Evolutionary conservation across 2,888 invertebrate species (phyloP).

Genomic region (Neoscelio sp.): DNA sequence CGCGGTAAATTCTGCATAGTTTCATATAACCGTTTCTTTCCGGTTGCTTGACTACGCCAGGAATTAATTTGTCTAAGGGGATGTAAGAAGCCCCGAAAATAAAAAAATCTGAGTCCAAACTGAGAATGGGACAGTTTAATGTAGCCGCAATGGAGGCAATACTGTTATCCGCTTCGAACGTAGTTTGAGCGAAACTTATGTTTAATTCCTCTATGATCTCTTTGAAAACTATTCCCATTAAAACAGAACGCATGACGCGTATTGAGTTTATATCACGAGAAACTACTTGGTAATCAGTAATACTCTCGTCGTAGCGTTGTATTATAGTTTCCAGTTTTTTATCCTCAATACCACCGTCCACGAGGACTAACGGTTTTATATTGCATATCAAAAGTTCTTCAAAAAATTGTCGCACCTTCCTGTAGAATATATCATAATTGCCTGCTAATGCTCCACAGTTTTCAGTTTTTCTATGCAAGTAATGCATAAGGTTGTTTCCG

Average conservation of each 20-base stretch:
- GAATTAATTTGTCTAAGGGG: too few species aligned
- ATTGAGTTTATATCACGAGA: conserved; percentile 84
- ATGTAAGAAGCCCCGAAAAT: conserved; percentile 92
- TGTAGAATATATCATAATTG: conserved; percentile 91
- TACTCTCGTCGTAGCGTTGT: conserved; percentile 85
- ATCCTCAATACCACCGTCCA: conserved; percentile 91
- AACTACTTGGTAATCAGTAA: conserved; percentile 77
- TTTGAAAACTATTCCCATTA: conserved; percentile 90
- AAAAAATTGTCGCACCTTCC: conserved; percentile 88
- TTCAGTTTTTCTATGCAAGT: conserved; percentile 87
- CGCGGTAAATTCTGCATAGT: conserved; percentile 89
- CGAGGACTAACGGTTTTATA: conserved; percentile 88
- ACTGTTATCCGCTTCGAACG: conserved; percentile 95
- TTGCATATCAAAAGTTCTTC: conserved; percentile 88
- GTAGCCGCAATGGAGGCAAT: conserved; percentile 92
- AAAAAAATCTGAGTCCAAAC: conserved; percentile 97
- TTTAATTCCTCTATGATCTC: conserved; percentile 87
- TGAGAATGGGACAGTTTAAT: conserved; percentile 93
- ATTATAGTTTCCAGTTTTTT: conserved; percentile 89
- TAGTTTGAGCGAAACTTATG: conserved; percentile 89
- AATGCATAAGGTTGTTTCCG: conserved; percentile 90
- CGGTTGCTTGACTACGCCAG: too few species aligned
- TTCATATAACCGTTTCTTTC: conserved; percentile 81
- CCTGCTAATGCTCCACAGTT: conserved; percentile 92
- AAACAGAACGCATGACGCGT: conserved; percentile 84